Conservation (phyloP, 2,888 invertebrate genomes). For the Halictus ligatus region DNA sequence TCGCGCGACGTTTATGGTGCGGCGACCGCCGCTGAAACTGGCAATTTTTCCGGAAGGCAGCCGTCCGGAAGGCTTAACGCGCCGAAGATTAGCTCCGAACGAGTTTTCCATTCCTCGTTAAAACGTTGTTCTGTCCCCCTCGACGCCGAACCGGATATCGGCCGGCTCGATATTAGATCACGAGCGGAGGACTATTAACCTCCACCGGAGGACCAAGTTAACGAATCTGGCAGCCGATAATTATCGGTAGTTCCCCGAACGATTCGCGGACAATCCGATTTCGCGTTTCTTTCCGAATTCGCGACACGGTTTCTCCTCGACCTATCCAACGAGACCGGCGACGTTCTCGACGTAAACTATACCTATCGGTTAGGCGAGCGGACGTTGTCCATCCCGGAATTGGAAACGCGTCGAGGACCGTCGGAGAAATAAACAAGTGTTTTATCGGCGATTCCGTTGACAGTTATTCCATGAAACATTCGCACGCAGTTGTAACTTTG, state of each 20-base stretch:
- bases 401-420: neutral
- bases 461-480: neutral
- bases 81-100: slow-evolving; percentile 55
- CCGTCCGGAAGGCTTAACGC: slow-evolving; percentile 1
- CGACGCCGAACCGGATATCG: slow-evolving; percentile 61
- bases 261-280: neutral
- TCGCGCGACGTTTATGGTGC: slow-evolving; percentile 6
- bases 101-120: slow-evolving; percentile 53
- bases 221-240: slow-evolving; percentile 30
- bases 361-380: neutral
- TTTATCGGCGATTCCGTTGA: neutral
- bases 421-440: neutral
- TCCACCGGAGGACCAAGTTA: neutral
- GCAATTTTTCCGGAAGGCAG: slow-evolving; percentile 43
- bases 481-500: neutral
- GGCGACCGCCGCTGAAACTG: slow-evolving; percentile 40
- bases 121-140: slow-evolving; percentile 37
- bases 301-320: neutral
- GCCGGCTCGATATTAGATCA: slow-evolving; percentile 55
- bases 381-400: neutral
- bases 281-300: neutral
- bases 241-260: slow-evolving; percentile 29
- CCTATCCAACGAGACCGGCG: neutral
- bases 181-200: slow-evolving; percentile 15
- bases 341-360: neutral